phyloP scores from a whole-genome alignment of 1,140 invertebrate species.

The Listronotus bonariensis region DNA sequence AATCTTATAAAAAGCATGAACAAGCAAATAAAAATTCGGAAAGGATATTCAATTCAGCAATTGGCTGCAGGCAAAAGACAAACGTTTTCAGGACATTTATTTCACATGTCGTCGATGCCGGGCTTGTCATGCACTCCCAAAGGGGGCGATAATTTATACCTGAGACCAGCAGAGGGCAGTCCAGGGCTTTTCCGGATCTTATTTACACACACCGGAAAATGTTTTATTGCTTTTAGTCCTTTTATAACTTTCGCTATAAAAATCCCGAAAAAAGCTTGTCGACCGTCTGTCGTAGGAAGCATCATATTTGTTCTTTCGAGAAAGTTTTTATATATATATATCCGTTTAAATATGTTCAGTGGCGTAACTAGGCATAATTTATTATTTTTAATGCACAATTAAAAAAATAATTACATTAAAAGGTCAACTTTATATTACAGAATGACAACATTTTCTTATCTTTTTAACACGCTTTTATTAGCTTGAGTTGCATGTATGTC shows the following conservation, averaged over 20 bases:
- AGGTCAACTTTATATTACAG: too few species aligned
- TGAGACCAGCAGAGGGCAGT: conserved; percentile 31
- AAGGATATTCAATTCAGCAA: conserved; percentile 26
- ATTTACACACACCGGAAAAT: conserved; percentile 36
- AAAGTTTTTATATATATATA: neutral
- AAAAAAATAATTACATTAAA: too few species aligned
- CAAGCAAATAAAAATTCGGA: too few species aligned
- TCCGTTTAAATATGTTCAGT: neutral
- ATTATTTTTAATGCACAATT: too few species aligned
- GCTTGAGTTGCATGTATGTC: too few species aligned
- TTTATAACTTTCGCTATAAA: conserved; percentile 30
- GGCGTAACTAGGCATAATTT: too few species aligned
- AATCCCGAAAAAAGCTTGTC: conserved; percentile 13
- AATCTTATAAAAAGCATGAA: too few species aligned
- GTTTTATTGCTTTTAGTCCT: conserved; percentile 35
- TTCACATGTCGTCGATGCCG: conserved; percentile 27
- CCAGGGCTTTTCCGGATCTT: conserved; percentile 33
- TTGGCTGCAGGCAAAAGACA: conserved; percentile 30
- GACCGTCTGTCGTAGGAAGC: conserved; percentile 8
- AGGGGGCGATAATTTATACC: conserved; percentile 32
- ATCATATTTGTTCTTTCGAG: conserved; percentile 8
- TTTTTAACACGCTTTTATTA: too few species aligned
- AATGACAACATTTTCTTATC: too few species aligned
- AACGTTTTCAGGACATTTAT: conserved; percentile 32
- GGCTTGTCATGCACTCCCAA: conserved; percentile 21